Evolutionary conservation across 2,113 vertebrate species (phyloP).

Genomic region (Rana temporaria): DNA sequence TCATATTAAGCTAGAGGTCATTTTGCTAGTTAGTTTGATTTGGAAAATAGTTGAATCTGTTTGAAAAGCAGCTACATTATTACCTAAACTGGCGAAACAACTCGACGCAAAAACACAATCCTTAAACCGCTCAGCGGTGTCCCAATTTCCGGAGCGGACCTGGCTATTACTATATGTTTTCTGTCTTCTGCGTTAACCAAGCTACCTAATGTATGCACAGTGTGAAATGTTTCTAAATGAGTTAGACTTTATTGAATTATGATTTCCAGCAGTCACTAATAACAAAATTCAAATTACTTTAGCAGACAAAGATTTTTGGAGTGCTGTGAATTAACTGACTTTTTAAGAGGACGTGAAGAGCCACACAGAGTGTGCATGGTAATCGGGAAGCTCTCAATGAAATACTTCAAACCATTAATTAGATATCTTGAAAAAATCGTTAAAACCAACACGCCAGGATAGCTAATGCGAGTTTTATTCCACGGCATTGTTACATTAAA

Average conservation of each 20-base stretch:
- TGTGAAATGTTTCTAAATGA: slow-evolving; percentile 90
- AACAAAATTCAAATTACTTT: slow-evolving; percentile 95
- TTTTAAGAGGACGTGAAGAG: slow-evolving; percentile 74
- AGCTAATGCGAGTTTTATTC: slow-evolving; percentile 10
- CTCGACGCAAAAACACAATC: slow-evolving; percentile 68
- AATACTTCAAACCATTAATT: slow-evolving; percentile 81
- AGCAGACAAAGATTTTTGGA: slow-evolving; percentile 81
- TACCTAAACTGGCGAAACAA: slow-evolving; percentile 65
- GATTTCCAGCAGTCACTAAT: slow-evolving; percentile 92
- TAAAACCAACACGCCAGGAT: slow-evolving; percentile 66
- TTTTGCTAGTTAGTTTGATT: neutral
- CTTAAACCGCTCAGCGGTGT: slow-evolving; percentile 68
- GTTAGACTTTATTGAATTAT: slow-evolving; percentile 95
- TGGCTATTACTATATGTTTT: slow-evolving; percentile 67
- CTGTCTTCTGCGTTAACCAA: slow-evolving; percentile 77
- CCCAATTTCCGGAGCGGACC: slow-evolving; percentile 72
- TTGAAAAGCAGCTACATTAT: slow-evolving; percentile 52
- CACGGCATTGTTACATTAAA: slow-evolving; percentile 11
- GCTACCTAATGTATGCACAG: slow-evolving; percentile 87
- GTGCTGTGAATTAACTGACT: slow-evolving; percentile 73
- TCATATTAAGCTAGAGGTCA: neutral
- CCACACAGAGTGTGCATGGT: slow-evolving; percentile 72
- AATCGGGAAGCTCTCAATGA: slow-evolving; percentile 70
- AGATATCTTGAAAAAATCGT: slow-evolving; percentile 73
- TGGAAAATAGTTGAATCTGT: neutral